phyloP scores from a whole-genome alignment of 2,888 invertebrate genomes.

The Andrena bucephala region DNA sequence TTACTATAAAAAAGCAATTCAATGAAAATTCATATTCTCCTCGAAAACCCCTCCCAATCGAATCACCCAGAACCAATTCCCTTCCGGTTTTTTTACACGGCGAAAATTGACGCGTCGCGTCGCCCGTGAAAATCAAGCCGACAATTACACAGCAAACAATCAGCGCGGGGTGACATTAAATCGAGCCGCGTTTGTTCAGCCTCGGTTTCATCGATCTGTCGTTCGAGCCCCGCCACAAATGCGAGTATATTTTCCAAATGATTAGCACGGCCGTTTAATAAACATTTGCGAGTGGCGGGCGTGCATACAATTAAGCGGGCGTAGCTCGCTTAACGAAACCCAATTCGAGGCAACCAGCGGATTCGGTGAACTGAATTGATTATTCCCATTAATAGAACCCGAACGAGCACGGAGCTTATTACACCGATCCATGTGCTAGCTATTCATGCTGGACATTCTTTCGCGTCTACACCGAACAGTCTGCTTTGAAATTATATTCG shows the following conservation, averaged over 20 bases:
- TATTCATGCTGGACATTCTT: neutral
- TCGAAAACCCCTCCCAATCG: neutral
- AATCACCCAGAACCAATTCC: neutral
- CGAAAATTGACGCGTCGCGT: neutral
- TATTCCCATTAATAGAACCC: conserved; percentile 45
- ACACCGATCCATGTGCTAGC: neutral
- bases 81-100: neutral
- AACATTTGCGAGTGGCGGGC: conserved; percentile 30
- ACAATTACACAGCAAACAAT: conserved; percentile 19
- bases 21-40: neutral
- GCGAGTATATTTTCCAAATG: conserved; percentile 45
- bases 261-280: conserved; percentile 43
- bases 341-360: conserved; percentile 9
- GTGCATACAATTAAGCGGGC: conserved; percentile 31
- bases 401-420: conserved; percentile 17
- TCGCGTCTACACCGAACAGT: neutral
- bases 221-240: conserved; percentile 28
- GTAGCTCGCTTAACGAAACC: conserved; percentile 30
- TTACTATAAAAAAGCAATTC: too few species aligned
- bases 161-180: conserved; percentile 12
- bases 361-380: conserved; percentile 45
- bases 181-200: conserved; percentile 26
- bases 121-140: neutral
- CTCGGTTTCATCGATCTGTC: conserved; percentile 24
- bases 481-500: too few species aligned